Base-by-base conservation (phyloP, 2,888 invertebrate genomes). In the Eustalomyia histrio region DNA sequence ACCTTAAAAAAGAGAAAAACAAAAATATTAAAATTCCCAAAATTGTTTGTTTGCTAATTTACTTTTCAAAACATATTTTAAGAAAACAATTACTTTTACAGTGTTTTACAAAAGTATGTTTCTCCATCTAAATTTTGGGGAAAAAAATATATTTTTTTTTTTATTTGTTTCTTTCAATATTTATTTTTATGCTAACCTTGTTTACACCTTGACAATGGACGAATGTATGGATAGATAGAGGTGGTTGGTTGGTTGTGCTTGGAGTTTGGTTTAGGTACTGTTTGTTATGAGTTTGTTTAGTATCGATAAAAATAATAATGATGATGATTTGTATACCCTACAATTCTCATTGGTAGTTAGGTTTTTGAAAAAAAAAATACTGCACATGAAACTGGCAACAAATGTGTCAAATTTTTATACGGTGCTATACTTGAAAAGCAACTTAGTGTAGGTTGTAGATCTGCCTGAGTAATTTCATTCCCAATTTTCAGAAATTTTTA, bases 181-280 rank as follows among this genome's bases (percentile, higher is more conserved):
- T 53, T 68, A 17, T 79, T 64, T 53, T 71, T 50, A 65, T 50
- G 12, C 5, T 52, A 69, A 82, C 80, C 82, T 83, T 83, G 78
- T 74, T 52, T 47, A 72, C 76, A 83, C 83, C 83, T 83, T 82
- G 82, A 82, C 80, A 80, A 61, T 83, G 75, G 58, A 82, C 74
- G 74, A 75, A 35, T 84, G 50, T 47, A 33, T 55, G n/a, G 29
- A 29, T 52, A 29, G 33, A 7, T 75, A 29, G 29, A 29, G 16
- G 18, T 33, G 29, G 43, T 74, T 47, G 29, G 43, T 74, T 47
- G 4, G 43, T 47, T 39, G 10, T 39, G 6, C 39, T 39, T 39
- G 2, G 6, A n/a, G 6, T 47, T 47, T 3, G 43, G 43, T n/a
- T 47, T 47, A 12, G 12, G 14, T 14, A 2, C 14, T 47, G 14